A percentile compares a stretch with the other conserved stretches of the same genome.
Evolutionary conservation across 2,113 vertebrate genomes (phyloP).

Genomic region (Clinocottus analis): DNA sequence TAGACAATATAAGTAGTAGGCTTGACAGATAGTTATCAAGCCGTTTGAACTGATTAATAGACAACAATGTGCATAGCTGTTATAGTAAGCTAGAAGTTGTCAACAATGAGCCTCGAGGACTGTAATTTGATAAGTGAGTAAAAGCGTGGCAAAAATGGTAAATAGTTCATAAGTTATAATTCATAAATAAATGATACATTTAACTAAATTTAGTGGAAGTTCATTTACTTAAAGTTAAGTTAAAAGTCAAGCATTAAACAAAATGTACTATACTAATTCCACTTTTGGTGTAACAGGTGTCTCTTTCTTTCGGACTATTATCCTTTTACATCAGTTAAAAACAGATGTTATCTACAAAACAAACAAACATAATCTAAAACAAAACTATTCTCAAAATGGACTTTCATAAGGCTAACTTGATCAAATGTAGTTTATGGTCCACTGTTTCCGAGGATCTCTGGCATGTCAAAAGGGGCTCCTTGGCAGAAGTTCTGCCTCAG

Average conservation of each 20-base stretch:
- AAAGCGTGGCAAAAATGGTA: neutral
- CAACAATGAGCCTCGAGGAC: neutral
- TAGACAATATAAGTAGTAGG: neutral
- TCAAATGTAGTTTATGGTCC: neutral
- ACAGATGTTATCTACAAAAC: neutral
- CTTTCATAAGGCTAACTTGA: neutral
- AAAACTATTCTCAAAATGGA: neutral
- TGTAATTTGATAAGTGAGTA: neutral
- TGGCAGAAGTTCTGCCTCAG: slow-evolving; percentile 7
- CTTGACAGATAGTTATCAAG: neutral
- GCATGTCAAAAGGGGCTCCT: neutral
- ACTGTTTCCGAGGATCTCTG: neutral
- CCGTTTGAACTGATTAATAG: neutral
- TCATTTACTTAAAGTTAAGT: neutral
- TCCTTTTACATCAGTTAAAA: neutral
- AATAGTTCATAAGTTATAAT: neutral
- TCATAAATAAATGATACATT: neutral
- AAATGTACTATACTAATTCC: neutral
- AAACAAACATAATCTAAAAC: neutral
- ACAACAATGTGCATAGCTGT: slow-evolving; percentile 1
- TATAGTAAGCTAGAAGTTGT: neutral
- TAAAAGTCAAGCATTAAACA: neutral
- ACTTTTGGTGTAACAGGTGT: neutral
- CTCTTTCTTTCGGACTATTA: neutral
- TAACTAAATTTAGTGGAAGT: neutral